phyloP scores from a whole-genome alignment of 2,113 vertebrate genomes.

The Ptychochromis oligacanthus region DNA sequence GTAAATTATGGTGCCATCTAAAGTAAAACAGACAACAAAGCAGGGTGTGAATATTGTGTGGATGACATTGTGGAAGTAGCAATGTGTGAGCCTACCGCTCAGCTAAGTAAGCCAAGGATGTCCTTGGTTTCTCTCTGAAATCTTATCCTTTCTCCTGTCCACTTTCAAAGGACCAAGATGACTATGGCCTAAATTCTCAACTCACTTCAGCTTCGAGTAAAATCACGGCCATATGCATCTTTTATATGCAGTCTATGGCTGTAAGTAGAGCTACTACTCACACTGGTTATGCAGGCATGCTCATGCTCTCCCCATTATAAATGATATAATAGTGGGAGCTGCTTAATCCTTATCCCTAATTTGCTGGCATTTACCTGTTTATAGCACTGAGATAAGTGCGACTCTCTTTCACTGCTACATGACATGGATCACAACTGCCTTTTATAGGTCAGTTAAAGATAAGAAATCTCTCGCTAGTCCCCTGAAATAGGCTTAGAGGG shows the following conservation, averaged over 20 bases:
- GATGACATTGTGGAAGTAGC: not conserved
- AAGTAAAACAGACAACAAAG: not conserved
- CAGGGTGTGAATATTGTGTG: not conserved
- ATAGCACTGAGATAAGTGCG: not conserved
- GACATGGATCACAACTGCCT: not conserved
- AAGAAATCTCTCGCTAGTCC: not conserved
- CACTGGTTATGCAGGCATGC: too few species aligned
- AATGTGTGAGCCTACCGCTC: not conserved
- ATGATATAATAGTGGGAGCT: not conserved
- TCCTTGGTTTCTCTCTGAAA: not conserved
- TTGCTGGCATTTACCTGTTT: not conserved
- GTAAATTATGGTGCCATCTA: not conserved
- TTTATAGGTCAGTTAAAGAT: slow-evolving; percentile 1
- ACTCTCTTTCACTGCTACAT: not conserved
- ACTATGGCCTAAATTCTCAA: not conserved
- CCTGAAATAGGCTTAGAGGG: not conserved
- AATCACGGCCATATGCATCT: not conserved
- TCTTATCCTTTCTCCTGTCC: not conserved
- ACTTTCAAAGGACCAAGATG: not conserved
- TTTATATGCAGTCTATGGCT: not conserved
- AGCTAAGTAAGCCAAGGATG: not conserved
- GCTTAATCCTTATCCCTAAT: not conserved
- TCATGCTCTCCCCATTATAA: too few species aligned
- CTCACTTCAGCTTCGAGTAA: not conserved
- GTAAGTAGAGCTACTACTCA: too few species aligned